Percentiles rank a stretch among this genome's conserved stretches.
Evolutionary conservation across 2,113 vertebrate genomes (phyloP).

Genomic region (Sapajus apella): DNA sequence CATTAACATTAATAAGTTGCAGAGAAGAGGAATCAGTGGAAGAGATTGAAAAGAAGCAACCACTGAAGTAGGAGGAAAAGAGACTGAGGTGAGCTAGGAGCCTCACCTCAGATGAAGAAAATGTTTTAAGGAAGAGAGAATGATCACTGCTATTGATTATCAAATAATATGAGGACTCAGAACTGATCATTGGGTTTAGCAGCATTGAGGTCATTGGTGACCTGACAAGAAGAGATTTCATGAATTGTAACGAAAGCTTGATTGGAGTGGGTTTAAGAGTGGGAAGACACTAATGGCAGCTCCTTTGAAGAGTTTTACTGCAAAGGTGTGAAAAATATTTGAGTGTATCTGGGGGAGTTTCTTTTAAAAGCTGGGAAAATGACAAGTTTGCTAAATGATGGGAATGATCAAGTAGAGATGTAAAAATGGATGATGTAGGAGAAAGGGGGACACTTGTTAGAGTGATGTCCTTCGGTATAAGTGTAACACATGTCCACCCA

Average conservation of each 20-base stretch:
- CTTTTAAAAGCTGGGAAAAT: slow-evolving; percentile 9
- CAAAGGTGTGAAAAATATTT: neutral
- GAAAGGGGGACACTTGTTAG: neutral
- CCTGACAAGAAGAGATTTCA: neutral
- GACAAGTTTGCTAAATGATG: neutral
- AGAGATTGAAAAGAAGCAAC: neutral
- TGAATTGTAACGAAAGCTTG: neutral
- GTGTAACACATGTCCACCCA: neutral
- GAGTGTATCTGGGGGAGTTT: neutral
- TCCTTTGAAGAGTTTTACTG: neutral
- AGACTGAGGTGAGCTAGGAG: neutral
- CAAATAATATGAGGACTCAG: neutral
- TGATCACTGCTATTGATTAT: neutral
- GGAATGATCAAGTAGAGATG: neutral
- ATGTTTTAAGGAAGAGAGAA: neutral
- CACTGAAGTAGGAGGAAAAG: neutral
- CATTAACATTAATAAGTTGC: neutral
- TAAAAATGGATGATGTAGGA: neutral
- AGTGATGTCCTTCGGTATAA: neutral
- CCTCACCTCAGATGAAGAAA: neutral
- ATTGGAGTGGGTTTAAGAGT: neutral
- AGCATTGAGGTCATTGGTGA: neutral
- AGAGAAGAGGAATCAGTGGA: neutral
- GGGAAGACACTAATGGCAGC: neutral
- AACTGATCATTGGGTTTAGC: neutral